Conservation (phyloP, 2,888 invertebrate genomes). For the Parnassius glacialis region DNA sequence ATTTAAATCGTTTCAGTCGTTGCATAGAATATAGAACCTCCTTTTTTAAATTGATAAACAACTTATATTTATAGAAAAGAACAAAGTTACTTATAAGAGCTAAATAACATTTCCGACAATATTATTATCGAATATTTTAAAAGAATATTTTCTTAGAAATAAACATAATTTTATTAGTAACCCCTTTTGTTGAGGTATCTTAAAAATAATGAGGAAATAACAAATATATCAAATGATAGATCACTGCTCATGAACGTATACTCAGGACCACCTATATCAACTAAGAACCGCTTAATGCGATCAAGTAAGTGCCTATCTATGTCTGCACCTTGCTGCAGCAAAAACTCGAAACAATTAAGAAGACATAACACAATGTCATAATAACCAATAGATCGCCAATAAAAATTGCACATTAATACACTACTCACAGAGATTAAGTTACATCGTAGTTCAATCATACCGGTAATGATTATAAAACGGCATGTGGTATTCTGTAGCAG, state of each 20-base stretch:
- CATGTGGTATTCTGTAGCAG: conserved; percentile 68
- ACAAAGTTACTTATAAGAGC: too few relatives aligned
- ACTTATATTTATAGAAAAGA: too few relatives aligned
- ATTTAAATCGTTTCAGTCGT: too few relatives aligned
- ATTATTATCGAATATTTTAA: too few relatives aligned
- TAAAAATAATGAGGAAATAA: too few relatives aligned
- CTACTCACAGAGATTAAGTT: conserved; percentile 63
- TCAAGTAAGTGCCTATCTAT: conserved; percentile 47
- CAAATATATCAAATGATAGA: not conserved
- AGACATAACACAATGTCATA: conserved; percentile 57
- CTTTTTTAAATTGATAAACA: too few relatives aligned
- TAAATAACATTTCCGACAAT: too few relatives aligned
- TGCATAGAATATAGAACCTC: too few relatives aligned
- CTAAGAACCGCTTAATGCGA: conserved; percentile 36
- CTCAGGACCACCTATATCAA: conserved; percentile 41
- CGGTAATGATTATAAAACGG: conserved; percentile 59
- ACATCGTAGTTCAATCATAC: conserved; percentile 46
- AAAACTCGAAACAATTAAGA: conserved; percentile 78
- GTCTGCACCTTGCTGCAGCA: conserved; percentile 75
- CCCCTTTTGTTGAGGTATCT: too few relatives aligned
- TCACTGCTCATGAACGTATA: conserved; percentile 1
- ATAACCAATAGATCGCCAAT: conserved; percentile 56
- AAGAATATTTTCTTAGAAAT: too few relatives aligned
- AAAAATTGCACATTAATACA: conserved; percentile 62
- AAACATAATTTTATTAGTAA: too few relatives aligned